A percentile compares a stretch with the other conserved stretches of the same genome.
These are phyloP conservation scores for Barypeithes pellucidus DNA, from an alignment of 2,888 invertebrate species.

Conservation along the genomic window DNA sequence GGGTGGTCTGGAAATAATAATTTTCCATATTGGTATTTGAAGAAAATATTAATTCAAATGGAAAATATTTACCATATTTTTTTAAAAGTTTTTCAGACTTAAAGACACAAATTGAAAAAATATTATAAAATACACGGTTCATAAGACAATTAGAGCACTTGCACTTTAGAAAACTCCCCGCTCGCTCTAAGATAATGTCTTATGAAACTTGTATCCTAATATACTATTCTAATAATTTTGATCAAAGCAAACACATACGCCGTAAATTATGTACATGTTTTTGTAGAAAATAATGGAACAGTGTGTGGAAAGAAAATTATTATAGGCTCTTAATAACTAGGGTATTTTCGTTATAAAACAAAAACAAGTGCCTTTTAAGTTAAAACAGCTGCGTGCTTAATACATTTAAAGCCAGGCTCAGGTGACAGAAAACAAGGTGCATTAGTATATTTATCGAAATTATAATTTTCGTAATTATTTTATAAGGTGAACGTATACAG, in stretches of 20 bases:
- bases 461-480: constrained; percentile 4
- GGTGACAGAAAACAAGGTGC: constrained; percentile 10
- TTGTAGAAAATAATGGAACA: neutral
- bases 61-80: too few species aligned
- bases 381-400: constrained; percentile 7
- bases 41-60: too few species aligned
- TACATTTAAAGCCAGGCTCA: constrained; percentile 5
- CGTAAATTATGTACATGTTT: neutral
- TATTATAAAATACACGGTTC: too few species aligned
- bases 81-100: too few species aligned
- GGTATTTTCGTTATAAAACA: constrained; percentile 1
- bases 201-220: too few species aligned
- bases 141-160: too few species aligned
- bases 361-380: constrained; percentile 8
- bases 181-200: too few species aligned
- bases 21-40: too few species aligned
- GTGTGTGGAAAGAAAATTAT: neutral
- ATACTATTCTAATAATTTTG: too few species aligned
- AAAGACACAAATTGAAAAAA: too few species aligned
- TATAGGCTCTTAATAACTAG: neutral
- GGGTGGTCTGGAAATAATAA: too few species aligned
- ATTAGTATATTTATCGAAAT: neutral
- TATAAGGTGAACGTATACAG: neutral
- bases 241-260: neutral
- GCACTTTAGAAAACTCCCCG: too few species aligned